Percentiles rank a stretch among this genome's conserved stretches.
Conservation (phyloP, 2,113 vertebrate genomes). For the Hyperopisus bebe region DNA sequence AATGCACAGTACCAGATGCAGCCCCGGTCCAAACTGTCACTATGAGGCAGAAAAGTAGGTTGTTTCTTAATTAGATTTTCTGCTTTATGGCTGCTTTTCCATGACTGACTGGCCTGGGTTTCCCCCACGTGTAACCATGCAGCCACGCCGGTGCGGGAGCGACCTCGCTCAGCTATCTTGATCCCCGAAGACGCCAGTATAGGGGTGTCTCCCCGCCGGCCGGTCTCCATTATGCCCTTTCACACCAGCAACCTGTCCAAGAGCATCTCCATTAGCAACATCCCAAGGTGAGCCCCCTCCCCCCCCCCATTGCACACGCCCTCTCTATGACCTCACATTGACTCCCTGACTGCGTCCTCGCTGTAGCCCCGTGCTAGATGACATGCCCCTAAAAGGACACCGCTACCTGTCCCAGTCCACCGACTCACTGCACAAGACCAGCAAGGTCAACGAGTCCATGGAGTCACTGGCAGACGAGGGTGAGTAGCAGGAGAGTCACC, state of each 20-base stretch:
- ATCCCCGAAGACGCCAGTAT: slow-evolving; percentile 27
- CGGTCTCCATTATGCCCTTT: slow-evolving; percentile 53
- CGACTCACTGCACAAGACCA: slow-evolving; percentile 81
- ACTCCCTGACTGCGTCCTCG: neutral
- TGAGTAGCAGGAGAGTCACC: slow-evolving; percentile 41
- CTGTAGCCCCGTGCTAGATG: slow-evolving; percentile 71
- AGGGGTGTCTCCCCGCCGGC: slow-evolving; percentile 55
- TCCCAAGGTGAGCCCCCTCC: slow-evolving; percentile 71
- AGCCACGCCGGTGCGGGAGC: slow-evolving; percentile 73
- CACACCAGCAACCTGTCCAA: slow-evolving; percentile 67
- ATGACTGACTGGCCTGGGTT: neutral
- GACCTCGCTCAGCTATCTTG: slow-evolving; percentile 67
- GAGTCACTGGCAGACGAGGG: slow-evolving; percentile 89
- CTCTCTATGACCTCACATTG: slow-evolving; percentile 11
- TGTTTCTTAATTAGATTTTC: neutral
- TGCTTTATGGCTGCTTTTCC: neutral
- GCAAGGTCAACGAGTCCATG: slow-evolving; percentile 78
- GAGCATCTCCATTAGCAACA: slow-evolving; percentile 90
- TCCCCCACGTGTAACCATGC: neutral
- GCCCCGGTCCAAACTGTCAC: slow-evolving; percentile 62
- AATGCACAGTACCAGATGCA: slow-evolving; percentile 62
- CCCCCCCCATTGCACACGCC: neutral
- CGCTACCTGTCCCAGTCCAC: slow-evolving; percentile 83
- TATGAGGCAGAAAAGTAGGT: slow-evolving; percentile 73
- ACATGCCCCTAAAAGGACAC: slow-evolving; percentile 68